Evolutionary conservation across 2,113 vertebrate species (phyloP).

Genomic region (Pavo muticus): DNA sequence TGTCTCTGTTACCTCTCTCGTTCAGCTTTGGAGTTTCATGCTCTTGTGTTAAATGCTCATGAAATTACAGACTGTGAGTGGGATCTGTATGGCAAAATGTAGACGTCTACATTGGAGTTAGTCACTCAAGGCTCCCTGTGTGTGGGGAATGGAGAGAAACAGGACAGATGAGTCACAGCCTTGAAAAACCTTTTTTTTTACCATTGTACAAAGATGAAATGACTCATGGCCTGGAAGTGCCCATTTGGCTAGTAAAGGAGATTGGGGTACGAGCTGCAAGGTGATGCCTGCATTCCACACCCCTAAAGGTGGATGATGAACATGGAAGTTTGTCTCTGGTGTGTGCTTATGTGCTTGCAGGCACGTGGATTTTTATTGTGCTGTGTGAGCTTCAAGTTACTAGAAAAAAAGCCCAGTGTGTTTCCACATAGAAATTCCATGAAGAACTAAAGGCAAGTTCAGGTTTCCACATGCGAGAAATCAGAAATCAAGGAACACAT

Average conservation of each 20-base stretch:
- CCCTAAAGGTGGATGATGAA: not conserved
- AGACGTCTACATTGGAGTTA: conserved; percentile 63
- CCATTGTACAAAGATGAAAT: conserved; percentile 4
- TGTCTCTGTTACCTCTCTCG: conserved; percentile 7
- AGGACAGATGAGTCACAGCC: conserved; percentile 67
- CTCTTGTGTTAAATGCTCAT: not conserved
- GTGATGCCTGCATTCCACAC: not conserved
- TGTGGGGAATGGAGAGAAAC: conserved; percentile 56
- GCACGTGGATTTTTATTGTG: not conserved
- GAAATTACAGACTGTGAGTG: conserved; percentile 69
- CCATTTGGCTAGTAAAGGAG: not conserved
- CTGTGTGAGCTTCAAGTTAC: rapidly evolving
- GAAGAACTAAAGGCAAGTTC: not conserved
- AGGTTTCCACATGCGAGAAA: not conserved
- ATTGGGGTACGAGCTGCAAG: not conserved
- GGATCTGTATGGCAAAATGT: conserved; percentile 56
- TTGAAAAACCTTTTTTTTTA: conserved; percentile 41
- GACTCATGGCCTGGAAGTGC: conserved; percentile 13
- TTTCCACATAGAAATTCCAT: not conserved
- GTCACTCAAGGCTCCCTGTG: conserved; percentile 54
- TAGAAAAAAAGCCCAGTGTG: not conserved
- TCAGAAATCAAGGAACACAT: not conserved
- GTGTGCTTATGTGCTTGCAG: rapidly evolving
- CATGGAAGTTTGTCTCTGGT: rapidly evolving
- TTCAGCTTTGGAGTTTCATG: conserved; percentile 35